Conservation (phyloP, 2,113 vertebrate species). For the Lycocorax pyrrhopterus region DNA sequence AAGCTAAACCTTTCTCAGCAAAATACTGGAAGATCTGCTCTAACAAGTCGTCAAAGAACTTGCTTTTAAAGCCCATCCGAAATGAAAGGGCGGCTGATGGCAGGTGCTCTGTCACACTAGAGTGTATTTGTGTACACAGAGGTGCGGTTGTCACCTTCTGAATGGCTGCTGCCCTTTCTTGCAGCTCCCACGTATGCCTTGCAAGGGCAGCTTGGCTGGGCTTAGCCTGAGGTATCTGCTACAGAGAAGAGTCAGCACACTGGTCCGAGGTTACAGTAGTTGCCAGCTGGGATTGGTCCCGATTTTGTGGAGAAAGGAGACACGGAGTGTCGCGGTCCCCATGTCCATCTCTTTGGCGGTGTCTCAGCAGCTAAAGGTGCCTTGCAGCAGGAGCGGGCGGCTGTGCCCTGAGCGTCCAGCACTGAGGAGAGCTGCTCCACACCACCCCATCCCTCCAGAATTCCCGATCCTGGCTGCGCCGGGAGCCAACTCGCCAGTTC, state of each 20-base stretch:
- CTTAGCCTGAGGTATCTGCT: background rate
- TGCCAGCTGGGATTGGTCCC: background rate
- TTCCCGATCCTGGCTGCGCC: background rate
- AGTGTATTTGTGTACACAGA: background rate
- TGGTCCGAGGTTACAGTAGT: rapidly evolving
- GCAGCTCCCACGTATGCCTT: background rate
- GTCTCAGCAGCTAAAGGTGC: background rate
- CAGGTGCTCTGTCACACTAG: background rate
- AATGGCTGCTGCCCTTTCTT: background rate
- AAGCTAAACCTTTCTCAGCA: conserved; percentile 23
- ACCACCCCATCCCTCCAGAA: rapidly evolving
- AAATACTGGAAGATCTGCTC: background rate
- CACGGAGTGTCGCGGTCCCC: rapidly evolving
- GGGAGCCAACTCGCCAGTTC: background rate
- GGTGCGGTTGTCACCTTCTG: background rate
- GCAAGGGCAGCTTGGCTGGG: background rate
- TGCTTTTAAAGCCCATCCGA: background rate
- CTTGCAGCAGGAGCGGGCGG: rapidly evolving
- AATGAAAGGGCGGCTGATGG: background rate
- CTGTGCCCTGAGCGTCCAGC: rapidly evolving
- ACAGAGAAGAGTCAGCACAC: rapidly evolving
- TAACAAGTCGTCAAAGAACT: background rate
- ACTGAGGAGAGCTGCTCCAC: background rate
- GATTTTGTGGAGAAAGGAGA: background rate
- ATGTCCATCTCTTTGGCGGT: rapidly evolving